Evolutionary conservation across 2,888 invertebrate genomes (phyloP).

Genomic region (Lumbricus terrestris): DNA sequence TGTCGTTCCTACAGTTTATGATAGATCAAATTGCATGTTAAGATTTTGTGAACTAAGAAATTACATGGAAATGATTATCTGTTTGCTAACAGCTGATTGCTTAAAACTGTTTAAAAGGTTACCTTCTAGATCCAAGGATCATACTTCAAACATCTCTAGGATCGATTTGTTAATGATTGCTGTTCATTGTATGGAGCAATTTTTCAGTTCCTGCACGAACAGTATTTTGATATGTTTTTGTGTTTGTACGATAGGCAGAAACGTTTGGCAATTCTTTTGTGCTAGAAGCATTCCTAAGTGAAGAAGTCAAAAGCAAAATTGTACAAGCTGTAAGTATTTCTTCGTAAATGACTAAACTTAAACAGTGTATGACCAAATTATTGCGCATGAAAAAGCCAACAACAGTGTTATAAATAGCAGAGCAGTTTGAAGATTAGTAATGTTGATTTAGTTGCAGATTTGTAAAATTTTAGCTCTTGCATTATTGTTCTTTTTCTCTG

Average conservation of each 20-base stretch:
- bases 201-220: too few species aligned
- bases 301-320: conserved; percentile 67
- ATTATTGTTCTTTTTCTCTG: neutral
- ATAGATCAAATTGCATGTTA: too few species aligned
- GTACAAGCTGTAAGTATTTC: conserved; percentile 67
- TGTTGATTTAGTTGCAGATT: neutral
- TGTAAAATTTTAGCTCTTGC: neutral
- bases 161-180: too few species aligned
- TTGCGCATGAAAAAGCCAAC: neutral
- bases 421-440: neutral
- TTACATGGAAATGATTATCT: too few species aligned
- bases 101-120: too few species aligned
- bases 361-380: too few species aligned
- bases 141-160: too few species aligned
- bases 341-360: neutral
- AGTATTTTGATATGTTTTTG: neutral
- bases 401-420: neutral
- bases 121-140: too few species aligned
- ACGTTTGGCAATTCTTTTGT: conserved; percentile 89
- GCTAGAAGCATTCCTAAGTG: conserved; percentile 74
- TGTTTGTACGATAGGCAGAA: conserved; percentile 68
- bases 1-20: too few species aligned
- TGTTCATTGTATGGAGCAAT: too few species aligned
- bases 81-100: too few species aligned
- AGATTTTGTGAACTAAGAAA: too few species aligned